phyloP scores from a whole-genome alignment of 2,888 invertebrate genomes.

The Drosophila mettleri region DNA sequence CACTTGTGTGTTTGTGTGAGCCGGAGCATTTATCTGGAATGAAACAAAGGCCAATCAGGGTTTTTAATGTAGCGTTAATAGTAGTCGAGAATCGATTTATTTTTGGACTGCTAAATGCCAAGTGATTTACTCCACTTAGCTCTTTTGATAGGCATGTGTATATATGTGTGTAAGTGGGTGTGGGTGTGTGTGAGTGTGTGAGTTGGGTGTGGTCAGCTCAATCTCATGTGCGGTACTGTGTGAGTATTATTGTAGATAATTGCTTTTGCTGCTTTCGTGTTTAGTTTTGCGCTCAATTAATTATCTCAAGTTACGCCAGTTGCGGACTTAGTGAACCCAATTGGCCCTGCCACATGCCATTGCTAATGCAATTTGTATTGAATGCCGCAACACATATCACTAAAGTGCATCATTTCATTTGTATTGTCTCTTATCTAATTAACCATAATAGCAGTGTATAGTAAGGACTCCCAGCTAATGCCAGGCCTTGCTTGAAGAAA shows the following conservation, averaged over 20 bases:
- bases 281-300: conserved; percentile 77
- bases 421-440: conserved; percentile 24
- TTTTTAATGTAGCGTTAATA: conserved; percentile 79
- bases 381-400: conserved; percentile 50
- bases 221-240: conserved; percentile 20
- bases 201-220: conserved; percentile 25
- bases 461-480: conserved; percentile 1
- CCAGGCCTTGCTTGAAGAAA: too few species aligned
- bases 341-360: conserved; percentile 55
- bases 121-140: conserved; percentile 64
- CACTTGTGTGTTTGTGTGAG: conserved; percentile 9
- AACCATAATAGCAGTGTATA: conserved; percentile 22
- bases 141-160: conserved; percentile 13
- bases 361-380: conserved; percentile 64
- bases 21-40: conserved; percentile 71
- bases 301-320: conserved; percentile 77
- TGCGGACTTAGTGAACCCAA: conserved; percentile 61
- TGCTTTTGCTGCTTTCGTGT: conserved; percentile 74
- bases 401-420: conserved; percentile 30
- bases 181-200: conserved; percentile 25
- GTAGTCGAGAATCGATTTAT: conserved; percentile 74
- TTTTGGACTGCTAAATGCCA: conserved; percentile 71
- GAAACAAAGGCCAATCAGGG: conserved; percentile 69
- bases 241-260: conserved; percentile 69
- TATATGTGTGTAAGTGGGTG: conserved; percentile 20